Evolutionary conservation across 1,140 invertebrate genomes (phyloP).

Genomic region (Nomia melanderi): DNA sequence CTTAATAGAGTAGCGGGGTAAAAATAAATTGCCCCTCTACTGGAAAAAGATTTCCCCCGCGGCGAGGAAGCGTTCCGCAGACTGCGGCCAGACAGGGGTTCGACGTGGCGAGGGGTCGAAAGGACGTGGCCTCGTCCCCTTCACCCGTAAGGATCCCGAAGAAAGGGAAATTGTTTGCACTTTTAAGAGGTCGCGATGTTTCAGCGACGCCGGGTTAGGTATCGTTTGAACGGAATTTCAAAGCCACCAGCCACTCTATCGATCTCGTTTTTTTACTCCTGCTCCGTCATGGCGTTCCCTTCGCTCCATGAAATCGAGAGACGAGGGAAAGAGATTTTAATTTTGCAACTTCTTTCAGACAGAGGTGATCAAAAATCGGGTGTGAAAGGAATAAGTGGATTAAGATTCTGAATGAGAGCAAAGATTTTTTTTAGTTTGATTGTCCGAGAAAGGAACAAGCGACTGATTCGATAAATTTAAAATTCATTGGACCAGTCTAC

Average conservation of each 20-base stretch:
- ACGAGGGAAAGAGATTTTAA: neutral
- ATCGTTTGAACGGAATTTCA: slow-evolving; percentile 18
- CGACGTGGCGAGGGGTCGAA: neutral
- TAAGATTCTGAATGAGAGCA: neutral
- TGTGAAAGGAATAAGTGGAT: neutral
- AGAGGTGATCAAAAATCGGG: neutral
- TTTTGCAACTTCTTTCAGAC: neutral
- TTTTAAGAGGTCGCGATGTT: slow-evolving; percentile 35
- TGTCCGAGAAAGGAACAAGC: neutral
- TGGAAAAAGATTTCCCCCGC: slow-evolving; percentile 42
- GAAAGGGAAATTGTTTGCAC: slow-evolving; percentile 38
- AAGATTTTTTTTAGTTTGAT: no score
- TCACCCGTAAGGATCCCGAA: neutral
- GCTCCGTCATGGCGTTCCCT: neutral
- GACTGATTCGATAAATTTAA: neutral
- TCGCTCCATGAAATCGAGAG: neutral
- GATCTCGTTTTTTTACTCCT: neutral
- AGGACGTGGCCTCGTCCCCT: neutral
- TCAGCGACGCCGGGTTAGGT: slow-evolving; percentile 1
- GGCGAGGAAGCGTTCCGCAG: slow-evolving; percentile 29
- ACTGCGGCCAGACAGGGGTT: slow-evolving; percentile 27
- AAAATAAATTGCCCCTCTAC: slow-evolving; percentile 41
- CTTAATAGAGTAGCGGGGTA: slow-evolving; percentile 29
- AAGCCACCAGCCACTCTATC: neutral
- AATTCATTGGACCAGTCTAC: no score